Percentiles rank a stretch among this genome's conserved stretches.
These are phyloP conservation scores for Isurus oxyrinchus DNA, from an alignment of 2,113 vertebrate genomes.

Conservation along the genomic window DNA sequence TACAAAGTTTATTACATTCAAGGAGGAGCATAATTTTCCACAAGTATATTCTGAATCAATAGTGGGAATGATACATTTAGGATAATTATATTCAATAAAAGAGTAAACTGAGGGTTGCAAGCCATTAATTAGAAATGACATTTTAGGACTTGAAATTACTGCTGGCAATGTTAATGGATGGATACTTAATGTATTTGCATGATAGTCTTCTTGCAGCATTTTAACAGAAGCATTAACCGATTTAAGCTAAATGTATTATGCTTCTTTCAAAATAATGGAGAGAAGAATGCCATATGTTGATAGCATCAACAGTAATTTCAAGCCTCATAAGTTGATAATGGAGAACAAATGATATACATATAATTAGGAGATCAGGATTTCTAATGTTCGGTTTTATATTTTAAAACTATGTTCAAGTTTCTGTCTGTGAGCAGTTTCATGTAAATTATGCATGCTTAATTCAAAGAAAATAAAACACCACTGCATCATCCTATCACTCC, in stretches of 20 bases:
- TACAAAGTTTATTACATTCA: neutral
- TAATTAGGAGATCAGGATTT: neutral
- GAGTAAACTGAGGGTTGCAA: neutral
- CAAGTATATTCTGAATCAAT: neutral
- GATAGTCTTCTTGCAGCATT: neutral
- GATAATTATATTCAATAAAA: neutral
- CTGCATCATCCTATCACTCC: neutral
- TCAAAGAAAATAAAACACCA: neutral
- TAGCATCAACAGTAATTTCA: constrained; percentile 9
- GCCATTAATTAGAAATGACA: neutral
- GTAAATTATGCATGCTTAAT: neutral
- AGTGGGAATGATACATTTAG: neutral
- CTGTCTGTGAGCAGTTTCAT: neutral
- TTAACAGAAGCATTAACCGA: neutral
- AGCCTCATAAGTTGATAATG: constrained; percentile 19
- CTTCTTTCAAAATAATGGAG: neutral
- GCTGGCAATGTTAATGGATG: neutral
- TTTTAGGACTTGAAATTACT: neutral
- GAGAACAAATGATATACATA: neutral
- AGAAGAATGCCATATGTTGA: neutral
- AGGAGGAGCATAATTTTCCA: neutral
- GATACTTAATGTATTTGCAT: neutral
- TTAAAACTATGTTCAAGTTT: neutral
- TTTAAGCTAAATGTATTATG: constrained; percentile 1
- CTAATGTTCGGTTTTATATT: neutral